Base-by-base conservation (phyloP, 2,797 vertebrate genomes). In the Euphonia xanthogaster region DNA sequence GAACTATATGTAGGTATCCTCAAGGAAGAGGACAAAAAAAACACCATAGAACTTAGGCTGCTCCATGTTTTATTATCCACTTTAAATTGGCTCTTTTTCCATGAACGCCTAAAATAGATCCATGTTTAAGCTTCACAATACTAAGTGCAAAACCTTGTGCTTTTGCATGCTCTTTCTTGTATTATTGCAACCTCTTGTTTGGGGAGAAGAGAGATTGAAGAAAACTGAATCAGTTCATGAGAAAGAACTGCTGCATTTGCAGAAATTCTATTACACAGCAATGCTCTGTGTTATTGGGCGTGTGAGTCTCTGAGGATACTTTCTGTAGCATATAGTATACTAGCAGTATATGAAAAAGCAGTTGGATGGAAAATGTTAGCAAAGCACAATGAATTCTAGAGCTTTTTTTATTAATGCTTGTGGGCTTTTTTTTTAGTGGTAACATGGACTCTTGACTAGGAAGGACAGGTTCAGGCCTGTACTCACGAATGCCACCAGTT, bases 171-270 rank as follows among this genome's bases (percentile, higher is more conserved):
- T 31, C 30, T 86, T 75, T 86, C 51, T 50, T 66, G 17, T 57
- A 48, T 76, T 91, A 66, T 42, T 93, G 18, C 48, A 68, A 28
- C 19, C 51, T 81, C 70, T 31, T 37, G 19, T 12, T 60, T 88
- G 77, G 53, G 75, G 75, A 70, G 73, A 83, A 62, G 37, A 82
- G 33, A 89, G 30, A 37, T 8, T 3, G 47, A 93, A 89, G 55
- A 74, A 82, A 87, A 80, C 19, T n/a, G 39, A n/a, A 50, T 74
- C 44, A 72, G 31, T 51, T 94, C 14, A 48, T 21, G 24, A 82
- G 86, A 91, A 88, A 92, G 82, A 70, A 93, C 45, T 82, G 77
- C 80, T 95, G 57, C n/a, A 30, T 87, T 92, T 84, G 67, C 81
- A 82, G 81, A 84, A 88, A 88, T 79, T 87, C 67, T 85, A 44